Evolutionary conservation across 2,113 vertebrate genomes (phyloP), one percentile per base, ranked within the genome.

Genomic region (Anarrhichthys ocellatus): DNA sequence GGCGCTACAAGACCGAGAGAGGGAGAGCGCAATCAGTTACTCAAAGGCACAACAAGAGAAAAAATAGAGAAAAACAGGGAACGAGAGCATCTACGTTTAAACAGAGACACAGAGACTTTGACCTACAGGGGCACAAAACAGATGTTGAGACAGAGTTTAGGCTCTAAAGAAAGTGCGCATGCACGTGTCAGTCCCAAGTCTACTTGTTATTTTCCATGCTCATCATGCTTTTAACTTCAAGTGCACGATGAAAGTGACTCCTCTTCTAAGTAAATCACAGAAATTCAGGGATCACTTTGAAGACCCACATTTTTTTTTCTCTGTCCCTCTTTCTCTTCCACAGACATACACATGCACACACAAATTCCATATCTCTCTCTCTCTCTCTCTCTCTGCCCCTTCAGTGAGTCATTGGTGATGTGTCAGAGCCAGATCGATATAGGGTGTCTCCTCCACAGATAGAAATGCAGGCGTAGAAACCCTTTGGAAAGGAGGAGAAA

Each of bases 351-450:
- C 29, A 29, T 63, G 73, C 63, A 71, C 54, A 67, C 61, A 59
- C 56, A 75, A 48, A 81, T 61, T 78, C 63, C 13, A 71, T 62
- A n/a, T n/a, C n/a, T 27, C 27, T 27, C 27, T 27, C 27, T 27
- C 27, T 27, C 29, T 29, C 65, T 62, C 8, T 50, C 46, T 44
- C 59, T 32, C 61, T 50, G 66, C 46, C 80, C 27, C 40, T 78
- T 85, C 88, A 66, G 80, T 85, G 90, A 92, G 87, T 89, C 92
- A 92, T 89, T 22, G 32, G 77, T 84, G 84, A 91, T 90, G 83
- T 89, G 89, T 89, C 88, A 92, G 85, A 85, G 84, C 67, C 76
- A 61, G 90, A 91, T 92, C 87, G 22, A 94, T 92, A 87, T 27
- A 65, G 65, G 63, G 74, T 81, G 89, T 92, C 84, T 89, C 86